Base-by-base conservation (phyloP, 2,888 invertebrate species). In the Thymelicus lineola region DNA sequence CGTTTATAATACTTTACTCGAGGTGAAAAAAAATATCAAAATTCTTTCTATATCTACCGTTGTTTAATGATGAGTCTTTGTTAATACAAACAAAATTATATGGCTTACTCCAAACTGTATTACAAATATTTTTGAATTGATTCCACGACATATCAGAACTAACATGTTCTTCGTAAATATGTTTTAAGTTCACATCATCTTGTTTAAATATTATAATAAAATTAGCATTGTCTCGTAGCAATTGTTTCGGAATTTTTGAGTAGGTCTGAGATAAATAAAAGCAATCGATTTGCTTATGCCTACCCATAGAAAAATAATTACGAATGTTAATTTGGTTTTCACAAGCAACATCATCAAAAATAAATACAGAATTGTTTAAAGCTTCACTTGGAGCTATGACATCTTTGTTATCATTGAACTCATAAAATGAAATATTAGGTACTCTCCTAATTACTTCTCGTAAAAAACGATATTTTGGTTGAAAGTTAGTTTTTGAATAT, bases 101-200 rank as follows among this genome's bases (percentile, higher is more conserved):
- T 6, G n/a, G 38, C 7, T 60, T 7, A 35, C 35, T 60, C 17
- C 76, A 77, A 57, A 74, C 65, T 9, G 42, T 46, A 9, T 61
- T 42, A 70, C 74, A 76, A 15, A 77, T 57, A 14, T 71, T 17
- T 72, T 74, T 74, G 63, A 81, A 80, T 58, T 75, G 70, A 80
- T 79, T 48, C 48, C 48, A 48, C n/a, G 7, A 10, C 7, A 48
- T 7, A 48, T 48, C 48, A 20, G 75, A 17, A 69, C 70, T 74
- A 1, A 77, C 77, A 66, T 79, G 79, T 42, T 82, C 81, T 17
- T 79, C 69, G 64, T 77, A 82, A n/a, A 78, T 64, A 73, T 82
- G 80, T 36, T 58, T 58, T 55, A 55, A 58, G 15, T 58, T 58
- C n/a, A 36, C 28, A 55, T 67, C 76, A 57, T 82, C 77, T 74